Conservation (phyloP, 2,113 vertebrate genomes). For the Calyptommatus sinebrachiatus region DNA sequence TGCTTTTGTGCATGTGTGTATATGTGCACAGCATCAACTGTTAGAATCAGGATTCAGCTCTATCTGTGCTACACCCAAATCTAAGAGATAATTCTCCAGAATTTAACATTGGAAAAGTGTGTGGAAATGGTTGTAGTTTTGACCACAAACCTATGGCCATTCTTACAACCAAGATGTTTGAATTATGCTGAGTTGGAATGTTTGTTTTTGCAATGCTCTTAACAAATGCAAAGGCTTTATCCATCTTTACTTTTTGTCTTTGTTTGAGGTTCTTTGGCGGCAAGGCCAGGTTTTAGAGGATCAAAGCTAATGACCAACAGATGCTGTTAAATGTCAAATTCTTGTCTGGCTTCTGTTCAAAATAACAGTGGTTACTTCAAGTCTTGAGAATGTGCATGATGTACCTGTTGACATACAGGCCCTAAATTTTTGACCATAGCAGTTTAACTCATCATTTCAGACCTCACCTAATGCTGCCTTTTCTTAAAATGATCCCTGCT, state of each 20-base stretch:
- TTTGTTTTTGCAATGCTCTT: background rate
- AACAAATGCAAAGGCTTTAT: background rate
- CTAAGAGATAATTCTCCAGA: no score
- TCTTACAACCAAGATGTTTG: background rate
- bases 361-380: background rate
- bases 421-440: background rate
- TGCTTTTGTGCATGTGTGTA: no score
- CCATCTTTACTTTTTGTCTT: background rate
- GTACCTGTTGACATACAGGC: background rate
- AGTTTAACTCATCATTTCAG: background rate
- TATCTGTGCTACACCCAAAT: background rate
- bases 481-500: background rate
- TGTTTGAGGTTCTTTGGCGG: background rate
- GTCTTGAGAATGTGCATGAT: background rate
- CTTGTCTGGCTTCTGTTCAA: no score
- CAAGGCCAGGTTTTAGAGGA: no score
- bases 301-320: no score
- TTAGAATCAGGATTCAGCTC: background rate
- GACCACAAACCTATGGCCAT: background rate
- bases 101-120: background rate
- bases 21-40: no score
- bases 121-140: fast-evolving
- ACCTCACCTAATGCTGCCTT: background rate
- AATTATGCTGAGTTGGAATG: background rate
- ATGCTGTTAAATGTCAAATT: no score